Conservation (phyloP, 1,140 invertebrate genomes). For the Carposina sasakii region DNA sequence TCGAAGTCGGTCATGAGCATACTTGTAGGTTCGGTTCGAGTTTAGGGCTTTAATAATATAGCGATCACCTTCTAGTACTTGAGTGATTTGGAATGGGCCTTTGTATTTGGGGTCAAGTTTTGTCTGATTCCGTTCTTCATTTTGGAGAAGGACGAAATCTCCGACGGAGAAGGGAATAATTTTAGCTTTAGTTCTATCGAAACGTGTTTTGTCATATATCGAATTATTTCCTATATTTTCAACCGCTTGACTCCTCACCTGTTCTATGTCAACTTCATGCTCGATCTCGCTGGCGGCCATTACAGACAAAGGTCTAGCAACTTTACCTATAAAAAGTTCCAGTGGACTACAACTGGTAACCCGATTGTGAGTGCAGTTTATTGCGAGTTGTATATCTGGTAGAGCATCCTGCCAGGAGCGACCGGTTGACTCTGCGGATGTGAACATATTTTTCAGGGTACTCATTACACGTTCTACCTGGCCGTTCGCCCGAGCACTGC, state of each 20-base stretch:
- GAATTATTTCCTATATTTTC: background rate
- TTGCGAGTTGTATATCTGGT: constrained; percentile 29
- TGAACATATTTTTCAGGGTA: constrained; percentile 30
- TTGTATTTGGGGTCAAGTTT: constrained; percentile 30
- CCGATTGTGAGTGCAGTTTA: constrained; percentile 22
- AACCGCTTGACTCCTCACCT: background rate
- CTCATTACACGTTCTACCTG: constrained; percentile 9
- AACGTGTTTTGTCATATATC: constrained; percentile 24
- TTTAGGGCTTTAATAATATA: constrained; percentile 16
- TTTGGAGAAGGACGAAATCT: constrained; percentile 30
- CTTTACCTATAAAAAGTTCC: constrained; percentile 32
- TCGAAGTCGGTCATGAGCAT: constrained; percentile 22
- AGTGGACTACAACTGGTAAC: constrained; percentile 29
- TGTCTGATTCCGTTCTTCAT: constrained; percentile 30
- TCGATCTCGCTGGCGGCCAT: constrained; percentile 13
- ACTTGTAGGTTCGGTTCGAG: constrained; percentile 16
- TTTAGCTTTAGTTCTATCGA: constrained; percentile 31
- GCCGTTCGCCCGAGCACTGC: constrained; percentile 19
- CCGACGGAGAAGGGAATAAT: constrained; percentile 22
- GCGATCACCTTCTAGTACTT: constrained; percentile 20
- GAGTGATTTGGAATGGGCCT: constrained; percentile 24
- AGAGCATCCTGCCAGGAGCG: constrained; percentile 28
- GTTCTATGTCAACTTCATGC: background rate
- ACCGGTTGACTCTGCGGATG: constrained; percentile 10
- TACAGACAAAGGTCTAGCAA: constrained; percentile 30